Base-by-base conservation (phyloP, 2,113 vertebrate species). In the Prionailurus bengalensis region DNA sequence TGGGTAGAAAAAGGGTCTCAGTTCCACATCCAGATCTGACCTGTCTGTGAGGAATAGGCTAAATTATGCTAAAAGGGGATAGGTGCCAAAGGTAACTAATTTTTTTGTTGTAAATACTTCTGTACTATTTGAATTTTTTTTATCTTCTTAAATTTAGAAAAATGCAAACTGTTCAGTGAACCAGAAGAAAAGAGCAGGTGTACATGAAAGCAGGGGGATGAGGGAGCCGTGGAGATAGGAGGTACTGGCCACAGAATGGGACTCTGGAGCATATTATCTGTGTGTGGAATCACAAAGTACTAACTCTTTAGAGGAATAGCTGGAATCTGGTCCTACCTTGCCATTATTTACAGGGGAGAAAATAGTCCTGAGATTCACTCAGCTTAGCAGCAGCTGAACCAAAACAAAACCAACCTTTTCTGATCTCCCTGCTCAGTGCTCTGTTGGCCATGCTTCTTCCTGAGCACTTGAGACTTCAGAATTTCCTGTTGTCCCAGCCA, bases 371-470 rank as follows among this genome's bases (percentile, higher is more conserved):
- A 31, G 51, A 94, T 42, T 74, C 14, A 0, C 23, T 61, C n/a
- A 31, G 66, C 48, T 70, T 93, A 91, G 82, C 66, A 79, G 66
- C 73, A 21, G 83, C 70, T 82, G 78, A 76, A 66, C 82, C 82
- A 73, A 11, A 94, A 21, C 51, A n/a, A 48, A 91, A 76, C 89
- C n/a, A 17, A 4, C 61, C 87, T 58, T 68, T 96, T 80, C 97
- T 92, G 89, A 76, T 96, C 61, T 65, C 78, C 95, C 78, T 48
- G 68, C 36, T 81, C 80, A 5, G 4, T 9, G 66, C 4, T 58
- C 53, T 82, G 45, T 71, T 78, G 76, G 42, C 31, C 17, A 1
- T 14, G 15, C 73, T 61, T 31, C 70, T 61, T 78, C 63, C 88
- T 93, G 63, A 68, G 87, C 63, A 19, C 36, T 17, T 5, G 48